These are phyloP conservation scores for Rambutsinella grinnellia DNA, from an alignment of 2,888 invertebrate genomes.

Conservation along the genomic window DNA sequence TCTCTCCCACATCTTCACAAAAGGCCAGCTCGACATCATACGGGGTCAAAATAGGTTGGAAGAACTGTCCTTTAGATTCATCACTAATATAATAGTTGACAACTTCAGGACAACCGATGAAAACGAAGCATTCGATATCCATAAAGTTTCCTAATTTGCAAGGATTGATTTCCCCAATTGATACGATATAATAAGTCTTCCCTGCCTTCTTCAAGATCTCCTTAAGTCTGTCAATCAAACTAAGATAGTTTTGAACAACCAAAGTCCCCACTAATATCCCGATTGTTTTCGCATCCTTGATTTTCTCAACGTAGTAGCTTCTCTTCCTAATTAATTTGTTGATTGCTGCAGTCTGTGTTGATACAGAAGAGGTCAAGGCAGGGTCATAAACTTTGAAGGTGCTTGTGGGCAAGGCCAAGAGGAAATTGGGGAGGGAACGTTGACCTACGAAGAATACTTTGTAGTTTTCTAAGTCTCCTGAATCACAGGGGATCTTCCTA, in stretches of 20 bases:
- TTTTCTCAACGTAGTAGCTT: constrained; percentile 87
- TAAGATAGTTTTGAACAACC: constrained; percentile 83
- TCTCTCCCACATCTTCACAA: constrained; percentile 62
- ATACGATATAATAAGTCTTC: constrained; percentile 91
- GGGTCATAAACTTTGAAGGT: constrained; percentile 69
- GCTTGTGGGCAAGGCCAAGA: constrained; percentile 69
- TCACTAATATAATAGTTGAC: constrained; percentile 81
- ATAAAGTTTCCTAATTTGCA: constrained; percentile 96
- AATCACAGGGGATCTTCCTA: constrained; percentile 24
- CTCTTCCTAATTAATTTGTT: constrained; percentile 82
- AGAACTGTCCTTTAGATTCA: constrained; percentile 80
- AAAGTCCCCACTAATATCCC: constrained; percentile 94
- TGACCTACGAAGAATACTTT: constrained; percentile 78
- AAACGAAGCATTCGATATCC: constrained; percentile 92
- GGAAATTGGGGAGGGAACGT: constrained; percentile 76
- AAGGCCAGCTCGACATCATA: constrained; percentile 88
- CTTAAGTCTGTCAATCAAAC: constrained; percentile 82
- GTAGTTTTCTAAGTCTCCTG: constrained; percentile 68
- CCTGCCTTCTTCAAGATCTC: constrained; percentile 79
- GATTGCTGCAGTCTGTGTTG: constrained; percentile 62
- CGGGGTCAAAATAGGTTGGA: constrained; percentile 90
- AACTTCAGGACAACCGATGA: constrained; percentile 88
- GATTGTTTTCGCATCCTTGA: constrained; percentile 88
- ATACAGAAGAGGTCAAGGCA: constrained; percentile 49
- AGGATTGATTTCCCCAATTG: constrained; percentile 94